Base-by-base conservation (phyloP, 2,113 vertebrate species). In the Mus pahari region DNA sequence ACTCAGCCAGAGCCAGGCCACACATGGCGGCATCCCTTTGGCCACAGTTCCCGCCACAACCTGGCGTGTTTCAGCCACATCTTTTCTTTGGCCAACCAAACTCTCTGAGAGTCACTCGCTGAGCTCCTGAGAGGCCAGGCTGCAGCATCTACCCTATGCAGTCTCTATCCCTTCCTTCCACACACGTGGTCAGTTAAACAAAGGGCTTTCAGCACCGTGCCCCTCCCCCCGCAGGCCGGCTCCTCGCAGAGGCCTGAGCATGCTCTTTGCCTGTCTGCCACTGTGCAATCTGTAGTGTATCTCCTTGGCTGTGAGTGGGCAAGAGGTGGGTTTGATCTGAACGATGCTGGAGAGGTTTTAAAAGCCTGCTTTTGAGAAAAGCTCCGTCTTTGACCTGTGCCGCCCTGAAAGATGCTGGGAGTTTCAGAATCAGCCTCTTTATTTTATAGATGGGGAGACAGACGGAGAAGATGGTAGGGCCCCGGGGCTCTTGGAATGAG, bases 261-360 rank as follows among this genome's bases (percentile, higher is more conserved):
- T 8, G 71, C 78, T 79, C 66, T 55, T 45, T 4, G 82, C 39
- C 28, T 0, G 60, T 58, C 22, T 45, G 53, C 12, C 84, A 64
- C 39, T 31, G n/a, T 33, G 28, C 3, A 1, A 6, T 22, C 50
- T 0, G 12, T n/a, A n/a, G n/a, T 60, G 66, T 13, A 55, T 31
- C 6, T 33, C 33, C 84, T 88, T 84, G 7, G 92, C 94, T 79
- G 74, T 62, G 68, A 74, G 86, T 5, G 77, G 86, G 77, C 17
- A 58, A 75, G 95, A 48, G 42, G 22, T 31, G n/a, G 77, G 89
- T 82, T 73, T 89, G 86, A 93, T 64, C 60, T 26, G 89, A 89
- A 86, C 31, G 28, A 86, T 62, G 73, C 73, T 14, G 78, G 68
- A 0, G 16, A 84, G 53, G 60, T 68, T 87, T 96, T 82, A 60